Percentiles rank a stretch among this genome's conserved stretches.
Conservation (phyloP, 2,113 vertebrate genomes). For the Corvus moneduloides region DNA sequence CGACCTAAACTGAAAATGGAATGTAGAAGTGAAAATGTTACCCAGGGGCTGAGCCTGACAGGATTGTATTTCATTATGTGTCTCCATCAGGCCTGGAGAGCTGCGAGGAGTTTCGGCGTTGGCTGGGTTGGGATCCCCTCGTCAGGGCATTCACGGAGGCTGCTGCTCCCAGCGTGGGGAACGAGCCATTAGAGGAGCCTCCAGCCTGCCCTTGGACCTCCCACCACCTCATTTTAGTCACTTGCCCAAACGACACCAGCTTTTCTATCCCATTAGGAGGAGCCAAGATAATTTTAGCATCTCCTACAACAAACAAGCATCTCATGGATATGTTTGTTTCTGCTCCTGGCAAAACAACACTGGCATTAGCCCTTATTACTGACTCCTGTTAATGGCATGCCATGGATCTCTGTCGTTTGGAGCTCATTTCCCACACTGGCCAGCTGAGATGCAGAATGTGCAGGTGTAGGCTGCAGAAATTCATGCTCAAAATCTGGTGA, state of each 20-base stretch:
- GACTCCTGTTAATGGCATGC: background rate
- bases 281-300: constrained; percentile 44
- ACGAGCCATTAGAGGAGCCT: background rate
- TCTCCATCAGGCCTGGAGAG: constrained; percentile 71
- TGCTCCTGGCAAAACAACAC: constrained; percentile 5
- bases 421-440: background rate
- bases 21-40: constrained; percentile 80
- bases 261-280: constrained; percentile 1
- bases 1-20: constrained; percentile 82
- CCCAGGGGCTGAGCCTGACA: constrained; percentile 76
- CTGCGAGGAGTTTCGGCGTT: constrained; percentile 19
- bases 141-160: background rate
- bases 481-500: background rate
- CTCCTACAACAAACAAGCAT: background rate
- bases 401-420: background rate
- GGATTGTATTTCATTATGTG: constrained; percentile 75
- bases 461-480: background rate
- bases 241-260: background rate
- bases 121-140: constrained; percentile 37
- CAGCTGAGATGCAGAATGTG: background rate
- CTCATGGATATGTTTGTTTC: background rate
- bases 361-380: background rate
- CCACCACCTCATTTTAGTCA: background rate
- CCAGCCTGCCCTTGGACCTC: background rate
- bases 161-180: background rate